These are phyloP conservation scores for Euwallacea similis DNA, from an alignment of 1,140 invertebrate genomes.

Conservation along the genomic window DNA sequence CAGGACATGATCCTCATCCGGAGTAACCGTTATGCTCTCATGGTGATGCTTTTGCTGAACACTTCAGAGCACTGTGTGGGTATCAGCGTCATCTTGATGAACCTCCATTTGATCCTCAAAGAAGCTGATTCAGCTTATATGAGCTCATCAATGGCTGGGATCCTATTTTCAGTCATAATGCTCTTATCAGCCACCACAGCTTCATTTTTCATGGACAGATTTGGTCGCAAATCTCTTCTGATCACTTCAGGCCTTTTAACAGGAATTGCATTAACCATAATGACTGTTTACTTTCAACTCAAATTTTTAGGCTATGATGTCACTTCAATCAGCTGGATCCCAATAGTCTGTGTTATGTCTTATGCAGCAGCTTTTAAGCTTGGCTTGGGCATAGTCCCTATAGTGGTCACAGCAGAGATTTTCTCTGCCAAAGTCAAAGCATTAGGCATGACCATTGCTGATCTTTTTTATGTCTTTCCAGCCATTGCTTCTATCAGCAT, in stretches of 20 bases:
- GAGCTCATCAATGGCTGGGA: conserved; percentile 45
- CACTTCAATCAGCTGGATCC: conserved; percentile 39
- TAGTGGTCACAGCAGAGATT: conserved; percentile 71
- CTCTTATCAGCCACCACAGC: conserved; percentile 45
- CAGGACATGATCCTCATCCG: conserved; percentile 43
- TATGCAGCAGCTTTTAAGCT: conserved; percentile 45
- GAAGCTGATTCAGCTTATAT: conserved; percentile 50
- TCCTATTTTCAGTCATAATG: conserved; percentile 54
- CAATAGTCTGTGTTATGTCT: conserved; percentile 40
- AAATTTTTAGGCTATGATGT: conserved; percentile 33
- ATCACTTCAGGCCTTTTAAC: conserved; percentile 44
- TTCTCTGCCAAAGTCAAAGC: conserved; percentile 65
- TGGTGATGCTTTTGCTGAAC: conserved; percentile 56
- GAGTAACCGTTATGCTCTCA: conserved; percentile 44
- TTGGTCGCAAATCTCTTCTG: conserved; percentile 55
- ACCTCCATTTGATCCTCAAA: conserved; percentile 56
- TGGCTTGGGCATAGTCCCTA: conserved; percentile 62
- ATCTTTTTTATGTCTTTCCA: conserved; percentile 45
- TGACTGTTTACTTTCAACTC: conserved; percentile 47
- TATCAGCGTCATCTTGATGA: conserved; percentile 61
- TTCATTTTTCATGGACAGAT: conserved; percentile 51
- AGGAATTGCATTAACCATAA: conserved; percentile 33
- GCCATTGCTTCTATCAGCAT: conserved; percentile 69
- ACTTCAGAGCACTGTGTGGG: conserved; percentile 58
- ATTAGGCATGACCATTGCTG: conserved; percentile 47